Base-by-base conservation (phyloP, 2,888 invertebrate species). In the Orthosia gracilis region DNA sequence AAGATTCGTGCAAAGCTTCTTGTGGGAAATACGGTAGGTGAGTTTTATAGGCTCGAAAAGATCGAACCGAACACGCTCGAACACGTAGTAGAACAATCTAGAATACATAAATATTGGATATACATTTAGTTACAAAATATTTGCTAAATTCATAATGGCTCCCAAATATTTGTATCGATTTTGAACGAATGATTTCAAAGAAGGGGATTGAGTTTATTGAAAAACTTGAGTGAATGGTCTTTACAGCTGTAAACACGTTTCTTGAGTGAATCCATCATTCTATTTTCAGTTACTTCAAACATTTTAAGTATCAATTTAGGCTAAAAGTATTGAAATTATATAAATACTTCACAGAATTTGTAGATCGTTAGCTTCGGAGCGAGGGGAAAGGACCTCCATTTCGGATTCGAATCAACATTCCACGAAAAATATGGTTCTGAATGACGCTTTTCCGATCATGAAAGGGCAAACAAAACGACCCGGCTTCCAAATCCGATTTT, bases 291-390 rank as follows among this genome's bases (percentile, higher is more conserved):
- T 57, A 65, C 31, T 66, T 65, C 47, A 52, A 72, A 68, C 49
- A 83, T 63, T 65, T 50, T 11, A 62, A 84, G 67, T 58, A 84
- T 73, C 74, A 83, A 65, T 84, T 80, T 61, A 61, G 57, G 65
- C 62, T 76, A 76, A 84, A 73, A 73, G 67, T 73, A 80, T 84
- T 76, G 73, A 74, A 77, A 82, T 84, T 68, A 74, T 62, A 78
- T 78, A 77, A 83, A 84, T 74, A 78, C 78, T 81, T 78, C 63
- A 67, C 65, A 50, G 74, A 78, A 73, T 73, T 85, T 72, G 68
- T 82, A 73, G 66, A 82, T 78, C 70, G 70, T 78, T 75, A 70
- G 59, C 59, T 59, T 73, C n/a, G 49, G 58, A 50, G 57, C 64
- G 77, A 84, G 68, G 58, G 70, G 59, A 76, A 55, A 57, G 69